Conservation (phyloP, 2,888 invertebrate genomes). For the Bellardia bayeri region DNA sequence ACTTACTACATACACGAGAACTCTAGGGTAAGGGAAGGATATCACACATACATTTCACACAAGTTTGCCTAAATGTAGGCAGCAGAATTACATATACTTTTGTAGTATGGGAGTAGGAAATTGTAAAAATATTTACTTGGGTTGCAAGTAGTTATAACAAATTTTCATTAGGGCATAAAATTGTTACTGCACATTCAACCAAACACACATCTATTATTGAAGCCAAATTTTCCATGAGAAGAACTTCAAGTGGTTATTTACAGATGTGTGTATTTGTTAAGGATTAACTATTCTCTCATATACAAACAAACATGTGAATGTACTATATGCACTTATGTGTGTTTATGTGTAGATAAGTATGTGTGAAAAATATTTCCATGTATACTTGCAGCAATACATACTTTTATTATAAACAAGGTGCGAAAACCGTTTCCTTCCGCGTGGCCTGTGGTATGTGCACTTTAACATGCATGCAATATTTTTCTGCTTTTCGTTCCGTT, state of each 20-base stretch:
- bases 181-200: constrained; percentile 41
- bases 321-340: background rate
- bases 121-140: constrained; percentile 71
- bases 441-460: constrained; percentile 53
- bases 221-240: constrained; percentile 39
- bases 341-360: constrained; percentile 1
- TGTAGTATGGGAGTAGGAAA: constrained; percentile 51
- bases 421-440: constrained; percentile 75
- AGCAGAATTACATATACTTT: background rate
- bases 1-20: background rate
- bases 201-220: constrained; percentile 5
- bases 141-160: constrained; percentile 54
- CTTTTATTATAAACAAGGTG: constrained; percentile 73
- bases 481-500: constrained; percentile 12
- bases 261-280: background rate
- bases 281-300: background rate
- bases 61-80: background rate
- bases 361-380: constrained; percentile 48
- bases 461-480: constrained; percentile 49
- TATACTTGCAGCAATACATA: constrained; percentile 45
- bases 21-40: constrained; percentile 20
- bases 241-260: constrained; percentile 57
- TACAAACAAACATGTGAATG: background rate
- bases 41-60: constrained; percentile 3
- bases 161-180: constrained; percentile 73